These are phyloP conservation scores for Diloba caeruleocephala DNA, from an alignment of 2,888 invertebrate genomes.

Conservation along the genomic window DNA sequence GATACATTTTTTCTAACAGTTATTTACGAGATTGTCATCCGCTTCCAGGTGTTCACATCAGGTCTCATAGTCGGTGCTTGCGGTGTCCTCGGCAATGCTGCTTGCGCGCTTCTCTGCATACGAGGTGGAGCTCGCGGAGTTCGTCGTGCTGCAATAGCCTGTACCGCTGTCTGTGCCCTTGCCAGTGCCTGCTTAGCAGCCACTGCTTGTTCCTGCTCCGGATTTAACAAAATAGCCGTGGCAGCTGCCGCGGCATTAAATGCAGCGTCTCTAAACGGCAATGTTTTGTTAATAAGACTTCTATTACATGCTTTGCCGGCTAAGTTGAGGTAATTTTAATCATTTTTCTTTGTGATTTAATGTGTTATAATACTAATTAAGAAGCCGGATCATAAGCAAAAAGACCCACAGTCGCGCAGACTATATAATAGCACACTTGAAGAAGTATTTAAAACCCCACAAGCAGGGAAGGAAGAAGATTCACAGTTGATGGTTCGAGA, in stretches of 20 bases:
- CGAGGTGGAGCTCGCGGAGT: constrained; percentile 78
- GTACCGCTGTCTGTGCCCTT: constrained; percentile 76
- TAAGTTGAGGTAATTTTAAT: constrained; percentile 75
- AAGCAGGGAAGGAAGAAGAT: too few species aligned
- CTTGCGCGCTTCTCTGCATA: constrained; percentile 74
- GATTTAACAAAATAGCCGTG: constrained; percentile 71
- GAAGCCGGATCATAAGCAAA: too few species aligned
- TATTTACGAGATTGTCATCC: not conserved
- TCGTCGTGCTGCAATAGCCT: constrained; percentile 74
- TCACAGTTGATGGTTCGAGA: too few species aligned
- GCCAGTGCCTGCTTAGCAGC: constrained; percentile 78
- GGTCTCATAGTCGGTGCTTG: constrained; percentile 82
- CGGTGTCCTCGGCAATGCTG: constrained; percentile 80
- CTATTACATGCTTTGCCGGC: constrained; percentile 79
- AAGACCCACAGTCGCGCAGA: too few species aligned
- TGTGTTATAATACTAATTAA: too few species aligned
- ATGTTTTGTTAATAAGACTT: constrained; percentile 78
- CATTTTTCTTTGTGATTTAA: too few species aligned
- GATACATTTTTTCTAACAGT: too few species aligned
- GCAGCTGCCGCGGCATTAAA: constrained; percentile 81
- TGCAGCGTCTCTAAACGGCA: constrained; percentile 82
- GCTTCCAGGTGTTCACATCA: constrained; percentile 78
- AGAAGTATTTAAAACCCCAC: too few species aligned
- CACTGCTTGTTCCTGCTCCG: constrained; percentile 75
- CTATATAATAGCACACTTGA: too few species aligned